phyloP scores from a whole-genome alignment of 2,113 vertebrate genomes.

The Ia io region DNA sequence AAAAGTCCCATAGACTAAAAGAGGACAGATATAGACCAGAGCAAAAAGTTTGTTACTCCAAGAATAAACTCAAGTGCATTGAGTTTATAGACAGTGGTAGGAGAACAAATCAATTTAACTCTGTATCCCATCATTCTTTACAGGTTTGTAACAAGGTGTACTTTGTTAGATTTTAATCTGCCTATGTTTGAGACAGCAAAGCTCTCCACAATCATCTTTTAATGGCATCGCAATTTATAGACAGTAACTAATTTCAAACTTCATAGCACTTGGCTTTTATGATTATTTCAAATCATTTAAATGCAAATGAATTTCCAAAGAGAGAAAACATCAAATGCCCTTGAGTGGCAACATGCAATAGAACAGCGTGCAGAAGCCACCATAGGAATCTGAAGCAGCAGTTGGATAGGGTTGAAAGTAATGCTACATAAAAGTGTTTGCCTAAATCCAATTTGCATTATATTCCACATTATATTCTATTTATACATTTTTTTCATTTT shows the following conservation, averaged over 20 bases:
- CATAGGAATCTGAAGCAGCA: conserved; percentile 80
- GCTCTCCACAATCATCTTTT: conserved; percentile 90
- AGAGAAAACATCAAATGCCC: conserved; percentile 90
- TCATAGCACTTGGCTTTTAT: conserved; percentile 93
- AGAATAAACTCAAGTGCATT: conserved; percentile 78
- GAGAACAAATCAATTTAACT: conserved; percentile 86
- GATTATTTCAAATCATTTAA: conserved; percentile 93
- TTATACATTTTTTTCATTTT: conserved; percentile 82
- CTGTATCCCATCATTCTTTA: conserved; percentile 83
- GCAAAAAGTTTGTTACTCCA: conserved; percentile 70
- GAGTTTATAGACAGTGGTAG: conserved; percentile 80
- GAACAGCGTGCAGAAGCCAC: conserved; percentile 81
- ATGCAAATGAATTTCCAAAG: conserved; percentile 92
- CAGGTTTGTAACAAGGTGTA: conserved; percentile 89
- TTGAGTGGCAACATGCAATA: conserved; percentile 89
- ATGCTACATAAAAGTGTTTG: conserved; percentile 84
- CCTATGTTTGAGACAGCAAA: conserved; percentile 86
- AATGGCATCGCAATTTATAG: conserved; percentile 90
- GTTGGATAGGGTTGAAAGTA: conserved; percentile 82
- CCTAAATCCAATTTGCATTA: conserved; percentile 89
- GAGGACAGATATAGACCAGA: conserved; percentile 54
- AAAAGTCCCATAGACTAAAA: conserved; percentile 73
- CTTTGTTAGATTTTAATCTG: conserved; percentile 91
- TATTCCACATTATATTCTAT: conserved; percentile 85
- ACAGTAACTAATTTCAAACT: conserved; percentile 94